Evolutionary conservation across 2,113 vertebrate species (phyloP).

Genomic region (Campylomormyrus tamandua): DNA sequence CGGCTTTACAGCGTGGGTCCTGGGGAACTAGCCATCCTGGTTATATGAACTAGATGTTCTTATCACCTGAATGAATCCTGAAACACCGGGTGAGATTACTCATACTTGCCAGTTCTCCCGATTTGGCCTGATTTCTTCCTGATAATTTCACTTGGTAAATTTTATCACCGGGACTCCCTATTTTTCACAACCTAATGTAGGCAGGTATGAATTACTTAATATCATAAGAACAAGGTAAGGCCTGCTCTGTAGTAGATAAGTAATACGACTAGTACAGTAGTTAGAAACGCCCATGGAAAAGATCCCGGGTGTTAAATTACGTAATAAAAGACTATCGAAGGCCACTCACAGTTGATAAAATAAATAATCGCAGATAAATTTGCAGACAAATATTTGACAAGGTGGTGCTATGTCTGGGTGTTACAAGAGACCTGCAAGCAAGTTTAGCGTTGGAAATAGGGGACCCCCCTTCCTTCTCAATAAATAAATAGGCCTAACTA

Average conservation of each 20-base stretch:
- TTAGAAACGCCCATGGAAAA: no score
- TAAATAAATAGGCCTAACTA: background rate
- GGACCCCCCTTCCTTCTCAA: background rate
- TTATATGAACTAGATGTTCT: background rate
- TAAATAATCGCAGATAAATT: background rate
- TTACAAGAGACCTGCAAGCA: background rate
- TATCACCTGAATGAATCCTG: background rate
- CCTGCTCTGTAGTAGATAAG: background rate
- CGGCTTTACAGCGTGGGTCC: background rate
- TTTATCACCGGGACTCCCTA: background rate
- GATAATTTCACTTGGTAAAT: background rate
- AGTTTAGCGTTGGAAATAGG: background rate
- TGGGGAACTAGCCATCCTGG: background rate
- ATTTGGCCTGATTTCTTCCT: background rate
- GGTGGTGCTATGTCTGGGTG: background rate
- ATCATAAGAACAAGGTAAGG: background rate
- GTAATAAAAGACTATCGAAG: background rate
- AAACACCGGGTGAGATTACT: background rate
- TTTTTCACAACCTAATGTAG: background rate
- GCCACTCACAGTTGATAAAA: background rate
- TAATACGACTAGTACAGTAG: background rate
- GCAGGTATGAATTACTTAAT: background rate
- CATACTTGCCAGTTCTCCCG: background rate
- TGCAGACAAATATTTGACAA: background rate
- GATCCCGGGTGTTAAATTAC: background rate